These are phyloP conservation scores for Zosterops borbonicus DNA, from an alignment of 2,113 vertebrate genomes.

Conservation along the genomic window DNA sequence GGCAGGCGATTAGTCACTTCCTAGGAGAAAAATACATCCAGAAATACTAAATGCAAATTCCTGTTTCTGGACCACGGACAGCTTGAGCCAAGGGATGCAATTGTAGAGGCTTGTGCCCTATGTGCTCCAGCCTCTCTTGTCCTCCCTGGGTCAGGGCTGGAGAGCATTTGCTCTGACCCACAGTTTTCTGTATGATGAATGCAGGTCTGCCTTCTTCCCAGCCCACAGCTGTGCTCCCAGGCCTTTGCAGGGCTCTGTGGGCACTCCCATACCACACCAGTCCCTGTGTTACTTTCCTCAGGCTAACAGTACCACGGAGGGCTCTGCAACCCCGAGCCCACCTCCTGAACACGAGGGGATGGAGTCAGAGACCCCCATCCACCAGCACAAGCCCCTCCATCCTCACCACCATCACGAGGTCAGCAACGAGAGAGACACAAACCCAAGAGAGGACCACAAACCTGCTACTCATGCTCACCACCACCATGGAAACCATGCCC, in stretches of 20 bases:
- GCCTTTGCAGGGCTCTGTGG: background rate
- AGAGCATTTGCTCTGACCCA: background rate
- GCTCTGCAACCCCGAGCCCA: background rate
- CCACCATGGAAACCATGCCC: background rate
- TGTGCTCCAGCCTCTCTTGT: background rate
- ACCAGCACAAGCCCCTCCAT: background rate
- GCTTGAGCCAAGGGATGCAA: background rate
- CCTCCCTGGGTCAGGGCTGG: background rate
- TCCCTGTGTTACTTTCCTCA: background rate
- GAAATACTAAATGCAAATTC: background rate
- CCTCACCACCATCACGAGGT: background rate
- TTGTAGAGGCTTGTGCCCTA: background rate
- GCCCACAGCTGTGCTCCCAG: background rate
- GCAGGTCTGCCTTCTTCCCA: background rate
- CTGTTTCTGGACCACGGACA: background rate
- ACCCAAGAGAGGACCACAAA: background rate
- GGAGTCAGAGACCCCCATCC: background rate
- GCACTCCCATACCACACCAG: background rate
- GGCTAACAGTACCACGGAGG: constrained; percentile 22
- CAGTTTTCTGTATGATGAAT: background rate
- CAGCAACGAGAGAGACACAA: background rate
- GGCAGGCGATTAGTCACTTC: background rate
- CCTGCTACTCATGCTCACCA: background rate
- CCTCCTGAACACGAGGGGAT: background rate
- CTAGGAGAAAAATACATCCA: background rate